These are phyloP conservation scores for Cordylochernes scorpioides DNA, from an alignment of 2,888 invertebrate genomes.

Conservation along the genomic window DNA sequence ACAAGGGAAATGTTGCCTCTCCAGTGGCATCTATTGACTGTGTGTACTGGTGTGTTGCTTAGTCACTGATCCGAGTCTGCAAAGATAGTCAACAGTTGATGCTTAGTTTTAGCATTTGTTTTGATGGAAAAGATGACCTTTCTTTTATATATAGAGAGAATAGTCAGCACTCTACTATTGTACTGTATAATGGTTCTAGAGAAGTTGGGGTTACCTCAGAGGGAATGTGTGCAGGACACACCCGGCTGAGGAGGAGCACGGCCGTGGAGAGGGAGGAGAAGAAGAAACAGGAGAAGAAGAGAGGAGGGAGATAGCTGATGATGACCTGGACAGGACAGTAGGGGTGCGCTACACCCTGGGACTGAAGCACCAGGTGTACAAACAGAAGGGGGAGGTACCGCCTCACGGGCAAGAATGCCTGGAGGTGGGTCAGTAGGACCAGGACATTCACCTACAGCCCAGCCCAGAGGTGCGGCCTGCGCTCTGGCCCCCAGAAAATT, in stretches of 20 bases:
- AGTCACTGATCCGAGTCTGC: no score
- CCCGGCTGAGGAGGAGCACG: conserved; percentile 51
- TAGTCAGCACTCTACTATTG: no score
- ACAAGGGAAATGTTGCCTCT: no score
- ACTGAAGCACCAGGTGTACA: conserved; percentile 71
- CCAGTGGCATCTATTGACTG: no score
- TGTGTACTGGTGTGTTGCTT: no score
- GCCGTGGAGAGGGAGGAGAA: conserved; percentile 70
- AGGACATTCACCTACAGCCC: conserved; percentile 33
- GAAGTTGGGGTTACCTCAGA: no score
- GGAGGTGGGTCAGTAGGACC: conserved; percentile 60
- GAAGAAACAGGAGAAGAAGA: conserved; percentile 77
- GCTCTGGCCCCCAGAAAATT: conserved; percentile 41
- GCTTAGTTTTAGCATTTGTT: no score
- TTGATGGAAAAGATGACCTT: no score
- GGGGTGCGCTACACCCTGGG: conserved; percentile 70
- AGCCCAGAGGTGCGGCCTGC: conserved; percentile 31
- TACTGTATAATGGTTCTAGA: no score
- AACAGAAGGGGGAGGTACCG: no score
- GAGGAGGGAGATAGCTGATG: conserved; percentile 51
- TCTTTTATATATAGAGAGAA: no score
- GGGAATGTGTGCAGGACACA: conserved; percentile 35
- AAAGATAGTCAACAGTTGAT: no score
- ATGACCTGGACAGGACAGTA: conserved; percentile 21
- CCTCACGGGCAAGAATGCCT: conserved; percentile 88